phyloP scores from a whole-genome alignment of 1,140 invertebrate species.

The fruit fly (Drosophila melanogaster) region Release_6_plus_ISO1_MT NC_004354.4:20022501-20023000 shows the following conservation, averaged over 20 bases:
- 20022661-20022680: too few relatives aligned
- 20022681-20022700: too few relatives aligned
- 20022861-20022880: conserved; percentile 14
- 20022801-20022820: background rate
- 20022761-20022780: background rate
- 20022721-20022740: background rate
- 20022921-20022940: conserved; percentile 20
- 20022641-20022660: too few relatives aligned
- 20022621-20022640: too few relatives aligned
- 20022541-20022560: background rate
- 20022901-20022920: conserved; percentile 73
- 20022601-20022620: too few relatives aligned
- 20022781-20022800: background rate
- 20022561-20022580: too few relatives aligned
- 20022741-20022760: background rate
- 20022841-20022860: background rate
- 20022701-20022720: background rate
- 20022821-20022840: background rate
- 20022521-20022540: background rate
- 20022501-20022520: too few relatives aligned
- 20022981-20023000: background rate
- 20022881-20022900: conserved; percentile 2
- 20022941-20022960: background rate
- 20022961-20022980: background rate
- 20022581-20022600: too few relatives aligned